Conservation (phyloP, 2,888 invertebrate genomes). For the Ephialtes manifestator region DNA sequence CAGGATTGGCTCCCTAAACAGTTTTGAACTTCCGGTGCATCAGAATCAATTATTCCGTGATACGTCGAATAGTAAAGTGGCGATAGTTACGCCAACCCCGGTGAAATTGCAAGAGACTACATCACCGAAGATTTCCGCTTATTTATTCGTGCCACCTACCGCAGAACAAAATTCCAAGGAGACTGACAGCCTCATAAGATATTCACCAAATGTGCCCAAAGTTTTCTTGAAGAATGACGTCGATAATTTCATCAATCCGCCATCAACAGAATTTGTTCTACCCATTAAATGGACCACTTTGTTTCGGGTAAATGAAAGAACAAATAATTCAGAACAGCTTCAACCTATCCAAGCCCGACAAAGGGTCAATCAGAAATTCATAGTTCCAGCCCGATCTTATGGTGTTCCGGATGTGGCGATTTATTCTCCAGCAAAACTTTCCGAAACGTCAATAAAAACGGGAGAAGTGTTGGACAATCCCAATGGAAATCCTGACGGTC, state of each 20-base stretch:
- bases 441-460: slow-evolving; percentile 45
- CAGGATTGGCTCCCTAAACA: background rate
- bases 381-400: slow-evolving; percentile 60
- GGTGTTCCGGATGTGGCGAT: slow-evolving; percentile 58
- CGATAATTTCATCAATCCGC: slow-evolving; percentile 27
- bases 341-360: slow-evolving; percentile 1
- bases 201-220: slow-evolving; percentile 14
- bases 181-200: background rate
- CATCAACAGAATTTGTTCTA: slow-evolving; percentile 47
- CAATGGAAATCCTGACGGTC: slow-evolving; percentile 37
- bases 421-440: slow-evolving; percentile 34
- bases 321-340: background rate
- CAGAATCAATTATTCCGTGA: slow-evolving; percentile 38
- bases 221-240: slow-evolving; percentile 21
- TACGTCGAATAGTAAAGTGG: background rate
- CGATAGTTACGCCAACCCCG: slow-evolving; percentile 45
- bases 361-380: slow-evolving; percentile 50
- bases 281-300: slow-evolving; percentile 21
- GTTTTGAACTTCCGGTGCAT: slow-evolving; percentile 41
- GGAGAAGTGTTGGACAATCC: slow-evolving; percentile 64
- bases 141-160: slow-evolving; percentile 65
- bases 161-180: slow-evolving; percentile 7
- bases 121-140: slow-evolving; percentile 63
- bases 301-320: slow-evolving; percentile 17
- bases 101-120: slow-evolving; percentile 6